Percentiles rank a stretch among this genome's conserved stretches.
These are phyloP conservation scores for Porites evermanni DNA, from an alignment of 92 coral and sea anemone genomes.

Conservation along the genomic window DNA sequence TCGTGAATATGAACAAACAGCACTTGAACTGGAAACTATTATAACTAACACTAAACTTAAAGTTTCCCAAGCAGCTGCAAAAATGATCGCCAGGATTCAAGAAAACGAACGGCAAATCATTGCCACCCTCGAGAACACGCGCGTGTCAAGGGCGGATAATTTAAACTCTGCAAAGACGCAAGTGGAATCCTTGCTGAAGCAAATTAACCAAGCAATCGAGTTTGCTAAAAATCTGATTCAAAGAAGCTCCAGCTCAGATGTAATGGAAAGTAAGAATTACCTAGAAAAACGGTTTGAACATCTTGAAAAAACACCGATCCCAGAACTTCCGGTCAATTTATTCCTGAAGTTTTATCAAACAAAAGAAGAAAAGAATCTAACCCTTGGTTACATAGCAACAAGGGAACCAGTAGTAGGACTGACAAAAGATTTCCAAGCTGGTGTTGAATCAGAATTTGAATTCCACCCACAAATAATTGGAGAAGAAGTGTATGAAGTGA, in stretches of 20 bases:
- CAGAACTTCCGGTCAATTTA: background rate
- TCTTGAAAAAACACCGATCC: background rate
- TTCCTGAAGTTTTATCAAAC: constrained; percentile 1
- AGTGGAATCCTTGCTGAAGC: background rate
- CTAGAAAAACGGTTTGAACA: background rate
- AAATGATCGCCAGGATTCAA: background rate
- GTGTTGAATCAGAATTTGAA: background rate
- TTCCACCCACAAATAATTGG: background rate
- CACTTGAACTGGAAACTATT: background rate
- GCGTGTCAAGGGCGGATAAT: background rate
- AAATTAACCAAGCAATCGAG: background rate
- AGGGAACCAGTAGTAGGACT: background rate
- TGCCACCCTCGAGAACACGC: background rate
- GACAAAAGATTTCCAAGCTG: constrained; percentile 4
- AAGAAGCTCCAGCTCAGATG: background rate
- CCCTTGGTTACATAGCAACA: background rate
- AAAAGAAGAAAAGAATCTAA: background rate
- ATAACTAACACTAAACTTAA: background rate
- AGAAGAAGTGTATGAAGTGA: background rate
- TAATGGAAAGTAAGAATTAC: background rate
- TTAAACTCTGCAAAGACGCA: background rate
- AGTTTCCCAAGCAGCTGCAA: background rate
- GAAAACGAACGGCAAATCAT: background rate
- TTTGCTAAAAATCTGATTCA: background rate
- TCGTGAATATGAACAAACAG: background rate